Percentiles rank a stretch among this genome's conserved stretches.
Evolutionary conservation across 2,113 vertebrate genomes (phyloP).

Genomic region (Hypocryptadius cinnamomeus): DNA sequence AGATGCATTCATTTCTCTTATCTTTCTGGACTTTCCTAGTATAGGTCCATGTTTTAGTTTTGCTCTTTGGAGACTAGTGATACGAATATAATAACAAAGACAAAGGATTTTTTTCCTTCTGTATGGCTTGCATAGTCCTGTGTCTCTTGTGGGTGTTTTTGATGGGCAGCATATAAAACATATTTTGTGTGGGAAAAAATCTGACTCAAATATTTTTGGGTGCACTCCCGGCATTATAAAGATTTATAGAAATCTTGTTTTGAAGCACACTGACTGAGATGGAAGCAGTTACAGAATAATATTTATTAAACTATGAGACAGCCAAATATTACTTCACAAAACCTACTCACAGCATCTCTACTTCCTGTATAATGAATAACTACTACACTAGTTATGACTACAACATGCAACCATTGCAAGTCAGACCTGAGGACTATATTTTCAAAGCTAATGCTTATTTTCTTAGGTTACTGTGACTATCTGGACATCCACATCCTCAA

Average conservation of each 20-base stretch:
- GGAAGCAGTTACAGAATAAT: background rate
- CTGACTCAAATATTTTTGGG: background rate
- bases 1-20: background rate
- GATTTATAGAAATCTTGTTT: background rate
- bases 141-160: background rate
- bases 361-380: background rate
- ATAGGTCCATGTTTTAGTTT: background rate
- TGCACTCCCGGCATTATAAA: background rate
- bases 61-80: background rate
- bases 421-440: background rate
- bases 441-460: background rate
- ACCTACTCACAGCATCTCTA: background rate
- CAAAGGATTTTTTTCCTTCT: background rate
- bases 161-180: background rate
- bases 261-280: background rate
- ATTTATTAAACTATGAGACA: background rate
- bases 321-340: background rate
- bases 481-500: background rate
- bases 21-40: background rate
- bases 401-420: background rate
- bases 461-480: background rate
- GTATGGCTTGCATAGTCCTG: background rate
- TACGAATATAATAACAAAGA: background rate
- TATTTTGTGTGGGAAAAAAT: background rate
- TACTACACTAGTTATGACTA: background rate